Evolutionary conservation across 2,797 vertebrate genomes (phyloP), one percentile per base, ranked within the genome.

Genomic region (Chanos chanos): DNA sequence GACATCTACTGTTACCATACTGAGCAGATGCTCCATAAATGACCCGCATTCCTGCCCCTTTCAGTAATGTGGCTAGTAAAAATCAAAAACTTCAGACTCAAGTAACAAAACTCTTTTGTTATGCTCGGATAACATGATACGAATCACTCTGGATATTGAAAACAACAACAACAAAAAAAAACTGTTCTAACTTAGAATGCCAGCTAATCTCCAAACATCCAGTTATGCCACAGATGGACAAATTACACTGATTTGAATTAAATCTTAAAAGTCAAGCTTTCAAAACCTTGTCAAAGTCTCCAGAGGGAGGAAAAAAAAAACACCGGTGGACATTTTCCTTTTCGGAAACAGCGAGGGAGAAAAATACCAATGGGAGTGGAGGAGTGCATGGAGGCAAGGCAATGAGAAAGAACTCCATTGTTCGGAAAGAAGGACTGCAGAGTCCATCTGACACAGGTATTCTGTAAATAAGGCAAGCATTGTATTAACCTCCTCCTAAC

Each of bases 381-480:
- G 74, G 63, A 70, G 78, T 12, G 44, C 25, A 47, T 40, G 54
- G 61, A 72, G 36, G 64, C 41, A 9, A 39, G 54, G 56, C 68
- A 76, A 73, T 71, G 73, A 88, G 81, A 89, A 89, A 88, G 83
- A 78, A 80, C 71, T 73, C 70, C 82, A 87, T 88, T 89, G 88
- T 89, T 86, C 77, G 54, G 40, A 65, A 78, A 73, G 83, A 79
- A 67, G 8, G 73, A 83, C 73, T 47, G 59, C 74, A 75, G 79
- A 76, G 77, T 81, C 83, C 82, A 76, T 70, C 75, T 87, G 80
- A 85, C 85, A 87, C 85, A 89, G 87, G 89, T 89, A 91, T 88
- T 87, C 77, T 80, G 68, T 70, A 65, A 83, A 89, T 75, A 89
- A 89, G 77, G 87, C 68, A 52, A 1, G 68, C 82, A 87, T 88